Percentiles rank a stretch among this genome's conserved stretches.
phyloP scores from a whole-genome alignment of 1,140 invertebrate genomes.

The Elysia chlorotica region DNA sequence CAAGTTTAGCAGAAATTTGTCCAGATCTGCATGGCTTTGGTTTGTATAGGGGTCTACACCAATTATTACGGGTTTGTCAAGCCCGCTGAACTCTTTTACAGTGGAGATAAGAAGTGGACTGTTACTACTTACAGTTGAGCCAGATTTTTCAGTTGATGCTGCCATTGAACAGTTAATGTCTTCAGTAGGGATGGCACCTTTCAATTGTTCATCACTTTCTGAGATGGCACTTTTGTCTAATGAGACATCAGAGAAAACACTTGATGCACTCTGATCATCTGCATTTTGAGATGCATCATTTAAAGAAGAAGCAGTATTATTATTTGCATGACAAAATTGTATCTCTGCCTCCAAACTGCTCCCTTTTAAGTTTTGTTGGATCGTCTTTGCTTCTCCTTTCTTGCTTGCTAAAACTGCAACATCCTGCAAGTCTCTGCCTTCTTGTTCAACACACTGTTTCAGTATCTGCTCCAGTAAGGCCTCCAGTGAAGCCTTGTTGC shows the following conservation, averaged over 20 bases:
- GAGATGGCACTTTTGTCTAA: background rate
- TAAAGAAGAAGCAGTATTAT: too few relatives aligned
- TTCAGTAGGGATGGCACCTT: background rate
- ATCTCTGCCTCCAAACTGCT: background rate
- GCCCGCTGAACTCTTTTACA: slow-evolving; percentile 47
- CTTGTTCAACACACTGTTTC: slow-evolving; percentile 27
- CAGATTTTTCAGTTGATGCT: background rate
- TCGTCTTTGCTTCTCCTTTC: slow-evolving; percentile 26
- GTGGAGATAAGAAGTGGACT: slow-evolving; percentile 33
- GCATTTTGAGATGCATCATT: too few relatives aligned
- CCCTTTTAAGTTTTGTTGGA: too few relatives aligned
- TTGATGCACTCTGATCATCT: background rate
- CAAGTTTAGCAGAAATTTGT: slow-evolving; percentile 47
- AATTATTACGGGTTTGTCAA: slow-evolving; percentile 43
- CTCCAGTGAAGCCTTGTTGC: slow-evolving; percentile 33
- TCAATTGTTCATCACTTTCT: background rate
- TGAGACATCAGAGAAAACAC: background rate
- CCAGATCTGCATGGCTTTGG: slow-evolving; percentile 44
- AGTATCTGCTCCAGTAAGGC: slow-evolving; percentile 33
- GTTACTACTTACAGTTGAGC: too few relatives aligned
- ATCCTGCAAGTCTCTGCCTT: slow-evolving; percentile 37
- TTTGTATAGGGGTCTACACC: slow-evolving; percentile 47
- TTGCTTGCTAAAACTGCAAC: slow-evolving; percentile 47
- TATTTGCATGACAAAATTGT: too few relatives aligned
- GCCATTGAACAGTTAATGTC: background rate